A percentile compares a stretch with the other conserved stretches of the same genome.
These are phyloP conservation scores for Pyrrhia umbra DNA, from an alignment of 2,888 invertebrate genomes.

Conservation along the genomic window DNA sequence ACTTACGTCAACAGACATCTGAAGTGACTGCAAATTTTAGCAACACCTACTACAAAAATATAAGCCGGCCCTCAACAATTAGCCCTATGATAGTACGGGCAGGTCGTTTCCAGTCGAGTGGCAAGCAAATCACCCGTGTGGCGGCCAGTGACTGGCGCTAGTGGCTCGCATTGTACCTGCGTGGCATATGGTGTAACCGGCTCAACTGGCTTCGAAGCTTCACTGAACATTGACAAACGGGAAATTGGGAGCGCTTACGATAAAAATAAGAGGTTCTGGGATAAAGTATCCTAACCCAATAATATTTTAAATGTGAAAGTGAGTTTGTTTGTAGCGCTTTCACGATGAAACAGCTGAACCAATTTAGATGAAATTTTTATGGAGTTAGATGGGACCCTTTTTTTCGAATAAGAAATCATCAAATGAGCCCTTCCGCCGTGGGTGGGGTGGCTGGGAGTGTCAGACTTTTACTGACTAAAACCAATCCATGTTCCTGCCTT, in stretches of 20 bases:
- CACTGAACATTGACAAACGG: constrained; percentile 36
- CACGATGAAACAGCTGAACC: no score
- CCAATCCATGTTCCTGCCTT: no score
- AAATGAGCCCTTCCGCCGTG: no score
- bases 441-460: no score
- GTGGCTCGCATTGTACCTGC: constrained; percentile 30
- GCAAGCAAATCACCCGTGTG: constrained; percentile 42
- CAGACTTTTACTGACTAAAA: no score
- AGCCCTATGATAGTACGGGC: constrained; percentile 11
- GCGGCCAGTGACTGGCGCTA: constrained; percentile 30
- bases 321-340: neutral
- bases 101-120: constrained; percentile 47
- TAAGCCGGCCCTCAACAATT: constrained; percentile 4
- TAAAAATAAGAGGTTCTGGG: neutral
- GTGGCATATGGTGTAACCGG: constrained; percentile 28
- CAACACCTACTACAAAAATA: constrained; percentile 1
- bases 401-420: no score
- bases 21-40: no score
- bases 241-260: constrained; percentile 33
- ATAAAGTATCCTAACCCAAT: no score
- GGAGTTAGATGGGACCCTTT: no score
- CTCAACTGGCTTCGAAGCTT: constrained; percentile 23
- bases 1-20: no score
- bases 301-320: neutral
- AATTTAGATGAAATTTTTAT: no score